phyloP scores from a whole-genome alignment of 2,888 invertebrate genomes.

The Trichogramma evanescens region DNA sequence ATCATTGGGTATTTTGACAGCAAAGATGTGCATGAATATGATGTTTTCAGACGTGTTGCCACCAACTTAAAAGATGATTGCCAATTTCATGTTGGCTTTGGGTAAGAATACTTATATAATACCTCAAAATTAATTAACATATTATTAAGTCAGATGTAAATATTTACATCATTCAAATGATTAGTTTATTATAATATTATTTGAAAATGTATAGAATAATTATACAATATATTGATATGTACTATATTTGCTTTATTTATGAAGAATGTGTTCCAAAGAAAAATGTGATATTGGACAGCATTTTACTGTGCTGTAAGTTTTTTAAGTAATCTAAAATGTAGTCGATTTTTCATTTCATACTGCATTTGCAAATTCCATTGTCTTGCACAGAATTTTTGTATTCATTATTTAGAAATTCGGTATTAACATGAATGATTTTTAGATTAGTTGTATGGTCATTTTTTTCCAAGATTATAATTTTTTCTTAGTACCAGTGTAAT shows the following conservation, averaged over 20 bases:
- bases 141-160: neutral
- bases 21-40: conserved; percentile 73
- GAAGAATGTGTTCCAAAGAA: conserved; percentile 43
- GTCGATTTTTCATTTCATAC: neutral
- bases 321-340: conserved; percentile 8
- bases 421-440: neutral
- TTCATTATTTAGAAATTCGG: neutral
- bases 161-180: neutral
- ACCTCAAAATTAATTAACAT: neutral
- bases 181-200: too few relatives aligned
- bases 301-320: conserved; percentile 39
- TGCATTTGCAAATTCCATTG: too few relatives aligned
- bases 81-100: conserved; percentile 86
- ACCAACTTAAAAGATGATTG: conserved; percentile 92
- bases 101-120: conserved; percentile 49
- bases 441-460: neutral
- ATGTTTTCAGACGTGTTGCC: conserved; percentile 73
- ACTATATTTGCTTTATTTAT: conserved; percentile 32
- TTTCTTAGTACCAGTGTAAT: neutral
- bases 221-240: neutral
- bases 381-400: too few relatives aligned
- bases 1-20: conserved; percentile 86
- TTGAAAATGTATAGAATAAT: neutral
- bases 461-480: neutral
- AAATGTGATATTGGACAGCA: conserved; percentile 43